phyloP scores from a whole-genome alignment of 2,888 invertebrate genomes.

The Piscicola geometra region DNA sequence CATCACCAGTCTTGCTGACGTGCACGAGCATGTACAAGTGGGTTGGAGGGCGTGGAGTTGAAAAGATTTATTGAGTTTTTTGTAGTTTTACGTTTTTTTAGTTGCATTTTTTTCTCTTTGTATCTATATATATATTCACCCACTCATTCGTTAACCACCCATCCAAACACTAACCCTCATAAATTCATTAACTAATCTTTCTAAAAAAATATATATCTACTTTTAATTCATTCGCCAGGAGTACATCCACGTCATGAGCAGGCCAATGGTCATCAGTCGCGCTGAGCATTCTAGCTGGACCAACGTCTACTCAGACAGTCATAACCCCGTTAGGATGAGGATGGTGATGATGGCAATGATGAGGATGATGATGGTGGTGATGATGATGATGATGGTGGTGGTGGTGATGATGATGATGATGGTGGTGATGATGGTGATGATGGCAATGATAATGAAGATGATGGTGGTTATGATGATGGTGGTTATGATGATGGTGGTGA shows the following conservation, averaged over 20 bases:
- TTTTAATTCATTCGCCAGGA: constrained; percentile 61
- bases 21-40: constrained; percentile 82
- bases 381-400: not conserved
- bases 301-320: constrained; percentile 75
- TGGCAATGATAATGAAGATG: not conserved
- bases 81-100: not conserved
- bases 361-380: not conserved
- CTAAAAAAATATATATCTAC: constrained; percentile 15
- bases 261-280: constrained; percentile 81
- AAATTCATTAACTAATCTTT: constrained; percentile 12
- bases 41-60: constrained; percentile 17
- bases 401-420: not conserved
- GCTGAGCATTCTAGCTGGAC: constrained; percentile 92
- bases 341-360: not conserved
- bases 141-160: constrained; percentile 32
- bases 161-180: constrained; percentile 50
- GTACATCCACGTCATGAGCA: constrained; percentile 92
- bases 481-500: not conserved
- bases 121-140: constrained; percentile 29
- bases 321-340: constrained; percentile 13
- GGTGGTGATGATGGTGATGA: not conserved
- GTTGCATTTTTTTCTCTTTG: not conserved
- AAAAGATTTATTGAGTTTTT: not conserved
- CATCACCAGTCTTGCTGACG: constrained; percentile 91
- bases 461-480: not conserved